phyloP scores from a whole-genome alignment of 92 coral and sea anemone species.

The Isaurus tuberculatus region DNA sequence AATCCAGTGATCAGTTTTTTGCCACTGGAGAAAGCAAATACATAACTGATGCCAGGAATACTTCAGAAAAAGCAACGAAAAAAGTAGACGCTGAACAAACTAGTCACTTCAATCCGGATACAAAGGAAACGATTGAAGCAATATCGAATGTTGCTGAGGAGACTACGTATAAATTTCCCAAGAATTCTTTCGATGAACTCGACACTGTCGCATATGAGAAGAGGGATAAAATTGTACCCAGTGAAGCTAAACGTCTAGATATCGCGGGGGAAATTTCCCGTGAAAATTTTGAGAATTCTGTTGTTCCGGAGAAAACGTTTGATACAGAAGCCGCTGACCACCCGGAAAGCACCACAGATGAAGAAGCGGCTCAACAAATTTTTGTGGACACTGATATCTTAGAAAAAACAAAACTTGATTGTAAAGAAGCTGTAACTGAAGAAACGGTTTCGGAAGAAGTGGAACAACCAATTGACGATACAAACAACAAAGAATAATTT shows the following conservation, averaged over 20 bases:
- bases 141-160: not conserved
- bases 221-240: not conserved
- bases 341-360: not conserved
- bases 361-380: not conserved
- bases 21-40: conserved; percentile 3
- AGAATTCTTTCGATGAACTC: not conserved
- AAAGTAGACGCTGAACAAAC: not conserved
- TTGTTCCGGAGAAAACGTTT: not conserved
- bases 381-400: not conserved
- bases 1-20: not conserved
- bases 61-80: not conserved
- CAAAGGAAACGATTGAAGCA: not conserved
- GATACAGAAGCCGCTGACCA: conserved; percentile 3
- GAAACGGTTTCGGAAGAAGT: not conserved
- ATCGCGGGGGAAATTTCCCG: no score
- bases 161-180: not conserved
- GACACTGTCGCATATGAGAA: not conserved
- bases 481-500: not conserved
- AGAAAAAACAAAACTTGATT: not conserved
- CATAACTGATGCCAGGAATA: not conserved
- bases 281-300: not conserved
- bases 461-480: not conserved
- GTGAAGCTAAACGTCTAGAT: no score
- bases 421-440: conserved; percentile 5
- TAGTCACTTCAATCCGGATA: not conserved